phyloP scores from a whole-genome alignment of 2,113 vertebrate species.

The Neoarius graeffei region DNA sequence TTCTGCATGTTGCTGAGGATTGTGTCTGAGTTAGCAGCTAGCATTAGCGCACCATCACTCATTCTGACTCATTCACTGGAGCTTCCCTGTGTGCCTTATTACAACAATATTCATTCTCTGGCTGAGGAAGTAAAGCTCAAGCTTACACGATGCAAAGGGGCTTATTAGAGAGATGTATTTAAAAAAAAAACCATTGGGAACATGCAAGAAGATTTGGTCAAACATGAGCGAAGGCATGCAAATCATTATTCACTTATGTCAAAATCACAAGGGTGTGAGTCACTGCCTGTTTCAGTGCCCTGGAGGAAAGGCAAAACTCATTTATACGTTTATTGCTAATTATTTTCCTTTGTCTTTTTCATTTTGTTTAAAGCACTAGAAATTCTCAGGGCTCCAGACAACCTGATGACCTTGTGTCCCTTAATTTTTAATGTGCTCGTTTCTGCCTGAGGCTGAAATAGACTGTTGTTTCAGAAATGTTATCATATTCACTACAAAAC shows the following conservation, averaged over 20 bases:
- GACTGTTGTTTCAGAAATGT: neutral
- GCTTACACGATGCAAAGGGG: neutral
- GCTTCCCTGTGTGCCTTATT: slow-evolving; percentile 9
- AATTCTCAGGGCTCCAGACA: neutral
- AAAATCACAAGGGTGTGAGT: neutral
- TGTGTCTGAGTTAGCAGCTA: neutral
- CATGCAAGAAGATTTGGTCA: neutral
- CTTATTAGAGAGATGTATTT: slow-evolving; percentile 1
- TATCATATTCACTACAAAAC: neutral
- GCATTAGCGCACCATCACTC: neutral
- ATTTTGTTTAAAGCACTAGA: neutral
- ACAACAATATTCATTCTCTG: slow-evolving; percentile 2
- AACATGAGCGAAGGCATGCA: neutral
- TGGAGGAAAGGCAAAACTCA: neutral
- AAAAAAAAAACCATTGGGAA: neutral
- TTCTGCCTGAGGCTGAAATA: neutral
- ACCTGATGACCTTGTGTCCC: neutral
- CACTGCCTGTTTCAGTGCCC: neutral
- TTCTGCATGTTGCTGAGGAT: neutral
- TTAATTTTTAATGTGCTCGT: neutral
- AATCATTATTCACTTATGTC: neutral
- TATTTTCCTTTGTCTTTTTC: neutral
- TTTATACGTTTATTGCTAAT: slow-evolving; percentile 10
- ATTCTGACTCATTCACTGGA: neutral
- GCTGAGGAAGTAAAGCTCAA: neutral